phyloP scores from a whole-genome alignment of 1,140 invertebrate species.

The Drosophila quadrilineata region DNA sequence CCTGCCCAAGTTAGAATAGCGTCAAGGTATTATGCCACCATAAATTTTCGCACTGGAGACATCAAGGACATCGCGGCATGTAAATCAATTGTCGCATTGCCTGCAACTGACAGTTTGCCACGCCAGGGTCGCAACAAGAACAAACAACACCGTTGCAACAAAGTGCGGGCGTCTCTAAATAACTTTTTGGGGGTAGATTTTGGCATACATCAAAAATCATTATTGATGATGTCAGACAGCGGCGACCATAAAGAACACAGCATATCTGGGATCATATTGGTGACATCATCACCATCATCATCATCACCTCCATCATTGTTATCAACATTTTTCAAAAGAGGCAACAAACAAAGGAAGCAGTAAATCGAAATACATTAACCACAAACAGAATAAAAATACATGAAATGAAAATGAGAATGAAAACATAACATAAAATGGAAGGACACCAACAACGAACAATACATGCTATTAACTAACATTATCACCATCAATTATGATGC shows the following conservation, averaged over 20 bases:
- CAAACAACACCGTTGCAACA: too few species aligned
- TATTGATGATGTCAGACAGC: constrained; percentile 49
- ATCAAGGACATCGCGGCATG: constrained; percentile 60
- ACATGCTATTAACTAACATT: constrained; percentile 2
- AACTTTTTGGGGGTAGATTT: constrained; percentile 22
- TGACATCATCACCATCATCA: too few species aligned
- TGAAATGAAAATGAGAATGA: too few species aligned
- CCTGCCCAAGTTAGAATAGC: constrained; percentile 57
- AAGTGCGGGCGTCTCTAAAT: constrained; percentile 47
- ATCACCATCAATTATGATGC: constrained; percentile 59
- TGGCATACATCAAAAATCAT: constrained; percentile 28
- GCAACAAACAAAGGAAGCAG: constrained; percentile 8
- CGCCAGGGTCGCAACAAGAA: constrained; percentile 32
- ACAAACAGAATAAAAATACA: too few species aligned
- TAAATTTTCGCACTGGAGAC: constrained; percentile 62
- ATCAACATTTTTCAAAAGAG: constrained; percentile 51
- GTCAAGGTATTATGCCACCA: constrained; percentile 49
- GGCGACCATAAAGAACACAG: constrained; percentile 11
- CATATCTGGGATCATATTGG: too few species aligned
- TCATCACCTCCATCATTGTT: too few species aligned
- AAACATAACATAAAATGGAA: background rate
- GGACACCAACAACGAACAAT: background rate
- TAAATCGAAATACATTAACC: constrained; percentile 44
- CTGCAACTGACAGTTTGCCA: constrained; percentile 55
- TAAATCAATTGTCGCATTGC: constrained; percentile 71